Conservation (phyloP, 2,888 invertebrate species). For the Pasiphila rectangulata region DNA sequence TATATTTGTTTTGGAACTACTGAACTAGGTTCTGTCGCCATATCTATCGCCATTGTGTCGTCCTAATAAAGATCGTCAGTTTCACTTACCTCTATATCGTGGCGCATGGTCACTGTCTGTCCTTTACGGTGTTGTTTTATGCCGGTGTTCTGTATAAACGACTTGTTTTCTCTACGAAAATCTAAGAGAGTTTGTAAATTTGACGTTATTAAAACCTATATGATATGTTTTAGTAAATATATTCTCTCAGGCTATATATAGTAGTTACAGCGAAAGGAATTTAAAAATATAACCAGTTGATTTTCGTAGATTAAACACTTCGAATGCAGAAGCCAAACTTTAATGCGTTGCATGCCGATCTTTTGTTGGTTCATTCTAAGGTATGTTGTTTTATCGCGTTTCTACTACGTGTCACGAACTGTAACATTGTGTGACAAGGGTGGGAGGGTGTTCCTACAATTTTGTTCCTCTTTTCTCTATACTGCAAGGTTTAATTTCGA, state of each 20-base stretch:
- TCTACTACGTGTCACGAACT: no score
- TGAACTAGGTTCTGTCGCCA: background rate
- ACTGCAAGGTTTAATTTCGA: no score
- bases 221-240: no score
- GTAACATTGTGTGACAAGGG: no score
- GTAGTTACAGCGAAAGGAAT: no score
- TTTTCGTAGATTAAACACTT: no score
- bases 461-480: no score
- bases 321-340: background rate
- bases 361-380: slow-evolving; percentile 14
- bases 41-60: background rate
- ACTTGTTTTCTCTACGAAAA: background rate
- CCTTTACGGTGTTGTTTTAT: background rate
- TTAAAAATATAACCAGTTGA: no score
- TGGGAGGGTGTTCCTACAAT: no score
- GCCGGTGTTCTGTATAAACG: background rate
- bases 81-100: background rate
- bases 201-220: no score
- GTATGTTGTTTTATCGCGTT: no score
- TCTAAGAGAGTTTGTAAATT: background rate
- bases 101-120: background rate
- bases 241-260: no score
- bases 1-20: background rate
- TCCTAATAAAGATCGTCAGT: background rate
- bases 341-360: slow-evolving; percentile 4